These are phyloP conservation scores for Pollenia labialis DNA, from an alignment of 2,888 invertebrate species.

Conservation along the genomic window DNA sequence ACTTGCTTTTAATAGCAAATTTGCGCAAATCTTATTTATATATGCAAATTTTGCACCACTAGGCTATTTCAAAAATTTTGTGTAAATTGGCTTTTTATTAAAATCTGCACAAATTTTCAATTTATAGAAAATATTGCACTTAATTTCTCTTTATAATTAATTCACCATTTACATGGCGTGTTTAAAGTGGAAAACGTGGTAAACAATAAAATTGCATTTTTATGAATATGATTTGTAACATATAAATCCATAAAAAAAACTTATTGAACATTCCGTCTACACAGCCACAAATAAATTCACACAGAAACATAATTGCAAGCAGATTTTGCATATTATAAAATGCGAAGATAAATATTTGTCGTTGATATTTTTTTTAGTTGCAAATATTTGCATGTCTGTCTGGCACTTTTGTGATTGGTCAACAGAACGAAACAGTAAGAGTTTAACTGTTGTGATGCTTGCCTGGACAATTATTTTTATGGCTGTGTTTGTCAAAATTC, in stretches of 20 bases:
- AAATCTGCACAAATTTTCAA: too few relatives aligned
- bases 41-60: too few relatives aligned
- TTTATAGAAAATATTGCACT: background rate
- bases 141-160: background rate
- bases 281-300: background rate
- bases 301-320: background rate
- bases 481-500: background rate
- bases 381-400: conserved; percentile 22
- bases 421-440: background rate
- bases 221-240: conserved; percentile 54
- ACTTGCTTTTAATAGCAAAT: too few relatives aligned
- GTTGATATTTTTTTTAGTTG: background rate
- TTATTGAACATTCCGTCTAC: background rate
- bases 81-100: too few relatives aligned
- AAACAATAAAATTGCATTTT: conserved; percentile 58
- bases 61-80: too few relatives aligned
- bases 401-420: conserved; percentile 38
- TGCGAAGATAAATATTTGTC: conserved; percentile 27
- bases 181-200: conserved; percentile 38
- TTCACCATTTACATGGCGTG: background rate
- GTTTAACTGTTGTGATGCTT: background rate
- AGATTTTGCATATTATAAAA: conserved; percentile 28
- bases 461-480: background rate
- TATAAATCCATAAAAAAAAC: conserved; percentile 21
- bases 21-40: too few relatives aligned